Conservation (phyloP, 2,113 vertebrate genomes). For the Micronisus gabar region DNA sequence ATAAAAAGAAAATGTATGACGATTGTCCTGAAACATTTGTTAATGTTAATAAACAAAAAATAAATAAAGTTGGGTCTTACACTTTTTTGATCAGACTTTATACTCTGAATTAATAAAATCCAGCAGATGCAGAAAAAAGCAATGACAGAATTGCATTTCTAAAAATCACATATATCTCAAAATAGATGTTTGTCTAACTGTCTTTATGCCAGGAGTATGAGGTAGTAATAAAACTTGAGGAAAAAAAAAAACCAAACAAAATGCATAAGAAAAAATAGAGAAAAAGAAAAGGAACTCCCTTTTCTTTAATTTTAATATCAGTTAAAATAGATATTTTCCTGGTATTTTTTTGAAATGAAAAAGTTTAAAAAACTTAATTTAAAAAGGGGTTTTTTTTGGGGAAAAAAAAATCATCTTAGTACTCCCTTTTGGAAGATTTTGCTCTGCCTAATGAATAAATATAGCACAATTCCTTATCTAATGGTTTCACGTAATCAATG, state of each 20-base stretch:
- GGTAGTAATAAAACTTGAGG: background rate
- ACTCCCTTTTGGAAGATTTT: background rate
- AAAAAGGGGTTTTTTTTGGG: rapidly evolving
- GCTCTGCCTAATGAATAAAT: background rate
- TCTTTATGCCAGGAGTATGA: background rate
- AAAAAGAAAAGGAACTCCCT: background rate
- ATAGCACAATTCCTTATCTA: background rate
- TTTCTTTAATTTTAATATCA: background rate
- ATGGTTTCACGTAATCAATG: background rate
- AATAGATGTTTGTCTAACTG: background rate
- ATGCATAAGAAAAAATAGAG: background rate
- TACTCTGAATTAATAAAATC: background rate
- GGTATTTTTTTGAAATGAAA: background rate
- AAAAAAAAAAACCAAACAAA: background rate
- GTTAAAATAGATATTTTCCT: background rate
- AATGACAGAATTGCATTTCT: background rate
- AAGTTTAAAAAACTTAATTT: background rate
- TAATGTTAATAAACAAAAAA: background rate
- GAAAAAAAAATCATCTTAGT: background rate
- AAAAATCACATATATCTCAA: background rate
- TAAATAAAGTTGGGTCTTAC: background rate
- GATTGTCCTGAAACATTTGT: background rate
- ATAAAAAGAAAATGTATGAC: background rate
- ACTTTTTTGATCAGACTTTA: background rate
- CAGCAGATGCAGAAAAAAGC: background rate